Evolutionary conservation across 2,113 vertebrate species (phyloP), one percentile per base, ranked within the genome.

Genomic region (Nicator chloris): DNA sequence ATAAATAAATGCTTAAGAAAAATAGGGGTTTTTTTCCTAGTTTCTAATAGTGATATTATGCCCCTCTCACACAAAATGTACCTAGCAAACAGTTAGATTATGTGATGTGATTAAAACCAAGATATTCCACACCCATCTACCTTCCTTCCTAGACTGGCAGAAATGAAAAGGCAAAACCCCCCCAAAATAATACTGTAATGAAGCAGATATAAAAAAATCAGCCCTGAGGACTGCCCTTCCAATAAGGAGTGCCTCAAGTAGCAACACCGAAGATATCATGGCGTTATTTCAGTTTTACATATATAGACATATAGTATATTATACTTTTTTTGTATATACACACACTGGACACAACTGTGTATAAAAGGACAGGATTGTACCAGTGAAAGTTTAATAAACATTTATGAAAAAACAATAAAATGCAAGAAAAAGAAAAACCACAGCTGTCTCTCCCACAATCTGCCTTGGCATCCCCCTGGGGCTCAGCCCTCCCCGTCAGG

Each of bases 11-110:
- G 31, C 10, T 37, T 51, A 73, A 51, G 54, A 79, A 87, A 73
- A 51, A 19, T 1, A 28, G 10, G 1, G 3, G 0, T 0, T 27
- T 27, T 68, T 15, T 56, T 6, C 30, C 42, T 75, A 15, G 6
- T 66, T 88, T 92, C 21, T 69, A 53, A 14, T 15, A 60, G 15
- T 10, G 39, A 15, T 18, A 19, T 68, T 73, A 27, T n/a, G n/a
- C 2, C 6, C 7, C 10, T 76, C 53, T 90, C 45, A 90, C 75
- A 64, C 28, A 39, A 45, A 42, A 77, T 5, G 9, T 39, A 54
- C 28, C 16, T 81, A 50, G 23, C 14, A 78, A 51, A 91, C 86
- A 81, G 11, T 64, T 75, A 37, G 28, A 54, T 59, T 77, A 80
- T 20, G 2, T 23, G 1, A 49, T 33, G 7, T 15, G 11, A 72